A percentile compares a stretch with the other conserved stretches of the same genome.
Conservation (phyloP, 2,113 vertebrate species). For the pig (Sus scrofa) region T2T-Sscrofa CM000812.6:219037501-219038000, state of each 20-base stretch:
- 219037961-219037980: not conserved
- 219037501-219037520: not conserved
- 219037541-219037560: not conserved
- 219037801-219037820: not conserved
- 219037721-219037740: not conserved
- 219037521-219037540: not conserved
- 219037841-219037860: not conserved
- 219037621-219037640: not conserved
- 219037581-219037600: not conserved
- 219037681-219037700: not conserved
- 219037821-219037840: not conserved
- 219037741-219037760: not conserved
- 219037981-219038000: not conserved
- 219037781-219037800: not conserved
- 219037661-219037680: not conserved
- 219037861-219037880: not conserved
- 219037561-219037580: not conserved
- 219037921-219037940: not conserved
- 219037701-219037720: not conserved
- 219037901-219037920: constrained; percentile 34
- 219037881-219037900: not conserved
- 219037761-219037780: not conserved
- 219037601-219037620: not conserved
- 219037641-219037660: not conserved
- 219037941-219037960: not conserved